Percentiles rank a stretch among this genome's conserved stretches.
Conservation (phyloP, 2,888 invertebrate genomes). For the Drosophila colorata region DNA sequence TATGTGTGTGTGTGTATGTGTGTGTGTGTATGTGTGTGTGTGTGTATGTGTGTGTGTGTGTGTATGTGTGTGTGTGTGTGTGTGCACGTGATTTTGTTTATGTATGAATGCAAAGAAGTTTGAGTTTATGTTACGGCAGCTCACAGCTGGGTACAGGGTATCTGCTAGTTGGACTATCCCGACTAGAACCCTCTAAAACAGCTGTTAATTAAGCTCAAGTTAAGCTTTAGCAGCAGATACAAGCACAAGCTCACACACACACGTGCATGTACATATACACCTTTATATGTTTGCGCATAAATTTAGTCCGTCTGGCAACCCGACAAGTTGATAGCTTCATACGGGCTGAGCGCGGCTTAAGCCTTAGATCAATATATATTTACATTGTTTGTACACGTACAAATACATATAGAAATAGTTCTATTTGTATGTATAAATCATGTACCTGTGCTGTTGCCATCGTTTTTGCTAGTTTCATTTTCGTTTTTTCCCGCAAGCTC, state of each 20-base stretch:
- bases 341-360: constrained; percentile 12
- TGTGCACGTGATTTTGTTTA: too few relatives aligned
- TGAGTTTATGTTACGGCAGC: too few relatives aligned
- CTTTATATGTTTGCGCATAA: background rate
- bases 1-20: too few relatives aligned
- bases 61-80: too few relatives aligned
- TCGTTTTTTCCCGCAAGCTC: constrained; percentile 23
- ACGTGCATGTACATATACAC: background rate
- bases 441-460: constrained; percentile 1
- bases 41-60: too few relatives aligned
- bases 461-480: constrained; percentile 23
- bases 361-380: background rate
- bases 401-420: background rate
- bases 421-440: background rate
- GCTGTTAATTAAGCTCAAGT: constrained; percentile 11
- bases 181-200: background rate
- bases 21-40: too few relatives aligned
- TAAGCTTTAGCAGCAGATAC: background rate
- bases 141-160: background rate
- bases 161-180: background rate
- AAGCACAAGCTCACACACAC: background rate
- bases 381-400: background rate
- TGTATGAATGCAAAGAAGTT: too few relatives aligned
- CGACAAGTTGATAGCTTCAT: background rate
- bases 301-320: background rate